A percentile compares a stretch with the other conserved stretches of the same genome.
Evolutionary conservation across 2,113 vertebrate genomes (phyloP).

Genomic region (Xiphias gladius): DNA sequence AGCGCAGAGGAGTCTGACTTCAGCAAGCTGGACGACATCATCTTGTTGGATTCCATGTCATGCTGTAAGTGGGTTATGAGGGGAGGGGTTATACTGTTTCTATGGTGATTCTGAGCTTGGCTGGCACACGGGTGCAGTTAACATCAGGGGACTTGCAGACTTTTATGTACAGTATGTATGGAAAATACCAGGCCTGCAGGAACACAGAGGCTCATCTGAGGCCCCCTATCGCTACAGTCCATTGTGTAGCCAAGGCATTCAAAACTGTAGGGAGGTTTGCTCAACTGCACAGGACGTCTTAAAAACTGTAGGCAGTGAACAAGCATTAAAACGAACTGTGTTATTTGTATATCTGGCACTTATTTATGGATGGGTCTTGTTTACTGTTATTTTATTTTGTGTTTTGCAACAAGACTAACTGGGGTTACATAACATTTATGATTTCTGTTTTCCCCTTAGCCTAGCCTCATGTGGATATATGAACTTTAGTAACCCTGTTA

Average conservation of each 20-base stretch:
- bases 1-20: slow-evolving; percentile 93
- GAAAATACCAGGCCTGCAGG: not conserved
- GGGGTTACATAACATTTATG: not conserved
- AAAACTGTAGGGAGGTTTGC: not conserved
- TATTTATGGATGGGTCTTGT: no score
- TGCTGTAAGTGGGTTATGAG: slow-evolving; percentile 85
- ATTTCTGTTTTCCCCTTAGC: not conserved
- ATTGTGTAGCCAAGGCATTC: not conserved
- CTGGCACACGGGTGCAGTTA: slow-evolving; percentile 15
- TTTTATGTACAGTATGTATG: not conserved
- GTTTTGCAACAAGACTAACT: no score
- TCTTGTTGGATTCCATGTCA: slow-evolving; percentile 96
- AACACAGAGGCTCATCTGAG: slow-evolving; percentile 27
- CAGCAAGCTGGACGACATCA: slow-evolving; percentile 91
- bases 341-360: no score
- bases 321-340: no score
- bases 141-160: slow-evolving; percentile 13
- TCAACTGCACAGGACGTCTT: not conserved
- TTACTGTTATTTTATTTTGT: no score
- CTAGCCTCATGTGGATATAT: not conserved
- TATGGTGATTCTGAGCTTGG: slow-evolving; percentile 35
- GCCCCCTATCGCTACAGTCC: not conserved
- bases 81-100: slow-evolving; percentile 46
- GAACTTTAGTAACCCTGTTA: no score
- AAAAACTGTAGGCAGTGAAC: not conserved